Conservation (phyloP, 2,797 vertebrate species). For the Kryptopterus vitreolus region DNA sequence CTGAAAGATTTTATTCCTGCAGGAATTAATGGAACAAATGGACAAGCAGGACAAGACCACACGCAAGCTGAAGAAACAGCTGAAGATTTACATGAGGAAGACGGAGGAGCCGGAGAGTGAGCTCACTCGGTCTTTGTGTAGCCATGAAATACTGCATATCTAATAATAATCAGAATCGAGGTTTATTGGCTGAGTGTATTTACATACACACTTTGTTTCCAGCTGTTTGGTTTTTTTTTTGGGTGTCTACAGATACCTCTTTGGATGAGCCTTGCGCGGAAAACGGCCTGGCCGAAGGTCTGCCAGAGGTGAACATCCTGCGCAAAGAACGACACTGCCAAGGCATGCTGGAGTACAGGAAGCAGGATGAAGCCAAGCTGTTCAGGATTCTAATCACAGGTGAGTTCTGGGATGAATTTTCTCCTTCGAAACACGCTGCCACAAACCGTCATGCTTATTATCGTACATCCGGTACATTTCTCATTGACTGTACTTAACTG, state of each 20-base stretch:
- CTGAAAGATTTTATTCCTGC: conserved; percentile 1
- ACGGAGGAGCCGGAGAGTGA: conserved; percentile 90
- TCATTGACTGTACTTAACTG: no score
- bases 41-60: conserved; percentile 92
- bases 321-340: conserved; percentile 94
- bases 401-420: conserved; percentile 55
- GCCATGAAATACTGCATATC: background rate
- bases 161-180: no score
- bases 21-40: conserved; percentile 92
- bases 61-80: conserved; percentile 90
- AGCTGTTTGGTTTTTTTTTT: background rate
- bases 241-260: conserved; percentile 63
- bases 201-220: no score
- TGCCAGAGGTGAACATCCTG: conserved; percentile 81
- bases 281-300: conserved; percentile 71
- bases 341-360: conserved; percentile 92
- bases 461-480: no score
- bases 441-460: no score
- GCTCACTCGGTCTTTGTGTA: background rate
- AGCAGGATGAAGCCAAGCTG: conserved; percentile 85
- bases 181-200: no score
- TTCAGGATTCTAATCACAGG: conserved; percentile 89
- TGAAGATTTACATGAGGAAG: conserved; percentile 87
- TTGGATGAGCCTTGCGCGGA: conserved; percentile 80
- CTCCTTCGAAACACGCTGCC: no score